These are phyloP conservation scores for Beris morrisii DNA, from an alignment of 2,888 invertebrate genomes.

Conservation along the genomic window DNA sequence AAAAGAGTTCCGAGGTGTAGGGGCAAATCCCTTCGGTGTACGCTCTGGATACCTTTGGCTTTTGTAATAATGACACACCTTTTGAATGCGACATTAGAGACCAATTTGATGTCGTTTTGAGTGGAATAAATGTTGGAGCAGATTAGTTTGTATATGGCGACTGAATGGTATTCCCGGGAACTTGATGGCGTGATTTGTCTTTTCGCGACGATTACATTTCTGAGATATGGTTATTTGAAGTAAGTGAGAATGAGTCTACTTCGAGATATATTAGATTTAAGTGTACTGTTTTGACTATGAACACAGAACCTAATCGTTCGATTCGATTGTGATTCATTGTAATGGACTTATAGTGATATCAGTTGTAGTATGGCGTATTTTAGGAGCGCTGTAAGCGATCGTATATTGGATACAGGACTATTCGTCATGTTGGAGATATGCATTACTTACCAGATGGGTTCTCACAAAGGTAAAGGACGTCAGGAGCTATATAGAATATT, in stretches of 20 bases:
- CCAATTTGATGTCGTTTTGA: slow-evolving; percentile 36
- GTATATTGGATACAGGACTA: no score
- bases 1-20: slow-evolving; percentile 1
- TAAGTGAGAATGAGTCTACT: slow-evolving; percentile 5
- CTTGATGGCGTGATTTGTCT: slow-evolving; percentile 30
- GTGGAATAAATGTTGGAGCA: slow-evolving; percentile 29
- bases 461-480: no score
- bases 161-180: slow-evolving; percentile 23
- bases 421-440: no score
- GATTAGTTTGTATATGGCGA: slow-evolving; percentile 26
- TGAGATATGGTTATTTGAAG: slow-evolving; percentile 24
- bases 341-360: no score
- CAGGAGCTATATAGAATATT: no score
- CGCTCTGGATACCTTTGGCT: slow-evolving; percentile 26
- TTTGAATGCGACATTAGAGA: slow-evolving; percentile 38
- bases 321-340: no score
- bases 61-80: slow-evolving; percentile 35
- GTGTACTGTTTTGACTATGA: no score
- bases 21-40: slow-evolving; percentile 23
- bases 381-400: no score
- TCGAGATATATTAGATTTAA: not conserved
- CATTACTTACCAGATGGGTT: no score
- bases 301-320: no score
- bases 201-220: slow-evolving; percentile 24
- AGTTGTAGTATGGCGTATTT: no score